Conservation (phyloP, 2,888 invertebrate genomes). For the Dysmachus trigonus region DNA sequence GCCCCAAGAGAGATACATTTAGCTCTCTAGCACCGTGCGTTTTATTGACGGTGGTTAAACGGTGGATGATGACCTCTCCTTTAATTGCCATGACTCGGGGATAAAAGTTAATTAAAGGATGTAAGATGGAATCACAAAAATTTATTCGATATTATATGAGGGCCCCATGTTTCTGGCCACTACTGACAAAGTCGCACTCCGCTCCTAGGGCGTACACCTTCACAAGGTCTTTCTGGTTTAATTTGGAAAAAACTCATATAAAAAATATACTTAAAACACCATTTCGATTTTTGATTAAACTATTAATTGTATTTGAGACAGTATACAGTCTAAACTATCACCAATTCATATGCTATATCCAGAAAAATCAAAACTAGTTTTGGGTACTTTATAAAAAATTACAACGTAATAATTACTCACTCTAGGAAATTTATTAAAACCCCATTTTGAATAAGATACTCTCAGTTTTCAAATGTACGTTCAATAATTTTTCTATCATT, state of each 20-base stretch:
- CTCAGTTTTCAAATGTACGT: no score
- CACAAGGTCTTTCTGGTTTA: not conserved
- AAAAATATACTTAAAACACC: not conserved
- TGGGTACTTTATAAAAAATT: no score
- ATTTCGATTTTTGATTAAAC: not conserved
- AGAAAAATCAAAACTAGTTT: no score
- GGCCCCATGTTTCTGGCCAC: constrained; percentile 1
- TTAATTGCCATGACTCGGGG: constrained; percentile 41
- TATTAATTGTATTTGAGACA: no score
- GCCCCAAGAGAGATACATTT: constrained; percentile 35
- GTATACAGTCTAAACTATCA: no score
- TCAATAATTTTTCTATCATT: no score
- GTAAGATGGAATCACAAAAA: constrained; percentile 41
- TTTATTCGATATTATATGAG: constrained; percentile 33
- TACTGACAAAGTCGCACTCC: not conserved
- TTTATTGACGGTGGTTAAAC: constrained; percentile 42
- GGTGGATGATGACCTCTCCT: constrained; percentile 43
- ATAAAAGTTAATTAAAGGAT: constrained; percentile 43
- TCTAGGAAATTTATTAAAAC: no score
- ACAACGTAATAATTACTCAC: no score
- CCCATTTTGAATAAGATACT: no score
- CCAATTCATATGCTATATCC: no score
- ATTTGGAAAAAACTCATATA: not conserved
- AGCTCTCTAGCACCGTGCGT: constrained; percentile 11
- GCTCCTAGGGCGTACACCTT: not conserved